phyloP scores from a whole-genome alignment of 92 coral and sea anemone species.

The Metridium senile region DNA sequence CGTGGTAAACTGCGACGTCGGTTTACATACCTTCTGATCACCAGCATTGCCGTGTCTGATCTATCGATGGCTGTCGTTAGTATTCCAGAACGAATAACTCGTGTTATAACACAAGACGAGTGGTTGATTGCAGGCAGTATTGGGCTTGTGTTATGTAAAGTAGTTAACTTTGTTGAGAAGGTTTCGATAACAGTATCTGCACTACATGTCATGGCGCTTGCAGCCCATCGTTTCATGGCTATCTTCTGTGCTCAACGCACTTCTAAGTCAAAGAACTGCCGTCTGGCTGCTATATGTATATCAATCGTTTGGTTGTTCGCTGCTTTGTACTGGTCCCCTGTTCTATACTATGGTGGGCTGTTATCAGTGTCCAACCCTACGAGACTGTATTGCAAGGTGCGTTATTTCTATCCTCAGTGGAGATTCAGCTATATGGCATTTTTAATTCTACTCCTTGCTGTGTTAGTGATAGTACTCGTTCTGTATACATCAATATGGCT shows the following conservation, averaged over 20 bases:
- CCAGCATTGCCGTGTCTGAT: conserved; percentile 65
- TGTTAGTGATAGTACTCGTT: conserved; percentile 62
- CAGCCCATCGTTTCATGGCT: conserved; percentile 53
- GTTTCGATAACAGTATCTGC: conserved; percentile 62
- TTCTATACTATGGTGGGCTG: conserved; percentile 64
- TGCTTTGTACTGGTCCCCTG: conserved; percentile 68
- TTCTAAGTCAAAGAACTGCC: conserved; percentile 30
- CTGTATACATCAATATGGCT: conserved; percentile 63
- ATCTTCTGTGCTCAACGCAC: conserved; percentile 36
- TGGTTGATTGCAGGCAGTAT: conserved; percentile 53
- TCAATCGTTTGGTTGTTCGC: conserved; percentile 65
- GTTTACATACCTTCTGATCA: conserved; percentile 53
- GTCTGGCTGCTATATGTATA: conserved; percentile 31
- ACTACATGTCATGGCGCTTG: conserved; percentile 52
- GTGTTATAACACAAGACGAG: conserved; percentile 35
- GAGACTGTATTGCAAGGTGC: conserved; percentile 42
- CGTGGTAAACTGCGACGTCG: conserved; percentile 56
- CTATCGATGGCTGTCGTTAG: conserved; percentile 54
- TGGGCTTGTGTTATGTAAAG: conserved; percentile 53
- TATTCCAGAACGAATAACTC: conserved; percentile 61
- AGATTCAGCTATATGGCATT: conserved; percentile 62
- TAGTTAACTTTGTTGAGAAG: conserved; percentile 60
- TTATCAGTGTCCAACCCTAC: conserved; percentile 20
- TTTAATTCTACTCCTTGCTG: conserved; percentile 52
- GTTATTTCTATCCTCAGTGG: conserved; percentile 55